Evolutionary conservation across 2,113 vertebrate species (phyloP).

Genomic region (Sitta europaea): DNA sequence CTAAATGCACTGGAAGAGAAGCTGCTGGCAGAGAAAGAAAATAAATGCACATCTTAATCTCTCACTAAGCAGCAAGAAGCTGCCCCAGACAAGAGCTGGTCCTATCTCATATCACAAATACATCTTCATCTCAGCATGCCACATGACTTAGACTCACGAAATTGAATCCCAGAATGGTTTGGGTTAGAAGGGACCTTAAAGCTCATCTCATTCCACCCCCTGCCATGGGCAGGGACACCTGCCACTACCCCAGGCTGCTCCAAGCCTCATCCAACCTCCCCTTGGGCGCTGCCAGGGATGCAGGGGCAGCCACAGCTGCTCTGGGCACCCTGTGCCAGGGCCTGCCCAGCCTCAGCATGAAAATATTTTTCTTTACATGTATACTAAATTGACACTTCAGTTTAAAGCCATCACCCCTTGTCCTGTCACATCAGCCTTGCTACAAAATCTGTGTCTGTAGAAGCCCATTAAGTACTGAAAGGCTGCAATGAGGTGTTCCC

Average conservation of each 20-base stretch:
- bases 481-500: neutral
- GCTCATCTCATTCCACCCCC: neutral
- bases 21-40: neutral
- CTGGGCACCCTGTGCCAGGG: fast-evolving
- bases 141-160: fast-evolving
- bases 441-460: neutral
- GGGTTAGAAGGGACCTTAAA: neutral
- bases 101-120: neutral
- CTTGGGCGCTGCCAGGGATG: neutral
- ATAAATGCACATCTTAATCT: neutral
- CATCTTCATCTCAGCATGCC: fast-evolving
- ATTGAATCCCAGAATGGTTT: neutral
- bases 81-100: neutral
- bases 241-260: fast-evolving
- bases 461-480: neutral
- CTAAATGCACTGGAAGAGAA: neutral
- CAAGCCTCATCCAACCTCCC: fast-evolving
- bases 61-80: neutral
- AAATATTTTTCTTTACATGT: neutral
- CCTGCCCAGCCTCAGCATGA: neutral
- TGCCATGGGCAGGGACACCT: neutral
- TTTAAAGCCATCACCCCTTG: neutral
- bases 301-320: neutral
- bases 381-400: neutral
- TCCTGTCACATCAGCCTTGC: neutral